Base-by-base conservation (phyloP, 2,888 invertebrate species). In the Epistrophe grossulariae region DNA sequence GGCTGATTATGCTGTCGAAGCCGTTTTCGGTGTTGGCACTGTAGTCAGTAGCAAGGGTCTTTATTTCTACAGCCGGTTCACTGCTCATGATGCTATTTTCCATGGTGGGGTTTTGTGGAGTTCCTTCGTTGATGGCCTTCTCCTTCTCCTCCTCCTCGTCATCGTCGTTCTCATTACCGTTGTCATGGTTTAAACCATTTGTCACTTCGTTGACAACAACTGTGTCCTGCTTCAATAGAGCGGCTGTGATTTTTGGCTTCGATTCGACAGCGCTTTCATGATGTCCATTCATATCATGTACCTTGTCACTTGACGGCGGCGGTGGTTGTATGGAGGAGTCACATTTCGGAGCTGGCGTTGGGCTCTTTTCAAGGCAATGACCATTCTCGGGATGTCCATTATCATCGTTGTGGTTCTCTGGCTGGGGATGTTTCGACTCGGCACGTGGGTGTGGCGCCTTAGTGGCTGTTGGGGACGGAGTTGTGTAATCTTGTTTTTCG, bases 211-310 rank as follows among this genome's bases (percentile, higher is more conserved):
- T 79, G 80, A 57, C 88, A 83, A 94, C 94, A 7, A 94, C 93
- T 1, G 94, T 93, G 90, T 95, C 94, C 90, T 95, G 94, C 89
- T 96, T 96, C 88, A 95, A 94, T 57, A 96, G 94, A 0, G 95
- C 96, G 0, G 96, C 95, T 50, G 95, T 96, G 62, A 96, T 95
- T 40, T 96, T 94, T 6, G 96, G 96, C 88, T 95, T 95, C 64
- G 89, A 94, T 68, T 89, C 93, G 4, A 94, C 94, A 64, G 91
- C 93, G 43, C 94, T 94, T 43, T 60, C 38, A 17, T 93, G 92
- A 17, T 93, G 92, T 2, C 92, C 91, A 50, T 94, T 92, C 1
- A 92, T 91, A 79, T 88, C 82, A 13, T 82, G 60, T n/a, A 73
- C 93, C 92, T 3, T 91, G 89, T 4, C 92, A 88, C 38, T 70